phyloP scores from a whole-genome alignment of 2,113 vertebrate genomes.

The Cyanoderma ruficeps region DNA sequence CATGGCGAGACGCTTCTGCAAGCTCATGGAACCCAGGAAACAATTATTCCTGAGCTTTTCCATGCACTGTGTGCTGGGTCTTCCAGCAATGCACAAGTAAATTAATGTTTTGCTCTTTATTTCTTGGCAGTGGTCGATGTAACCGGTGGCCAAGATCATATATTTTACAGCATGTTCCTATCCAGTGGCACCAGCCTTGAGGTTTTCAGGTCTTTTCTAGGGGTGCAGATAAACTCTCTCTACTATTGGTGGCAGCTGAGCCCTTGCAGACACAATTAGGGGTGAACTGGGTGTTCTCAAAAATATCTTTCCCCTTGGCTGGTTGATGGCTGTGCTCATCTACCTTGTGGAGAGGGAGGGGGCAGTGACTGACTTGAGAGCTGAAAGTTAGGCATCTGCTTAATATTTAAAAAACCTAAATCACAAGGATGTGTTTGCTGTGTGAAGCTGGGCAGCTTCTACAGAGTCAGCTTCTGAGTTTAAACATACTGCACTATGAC shows the following conservation, averaged over 20 bases:
- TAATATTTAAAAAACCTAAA: not conserved
- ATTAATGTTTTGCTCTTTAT: not conserved
- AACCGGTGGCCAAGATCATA: not conserved
- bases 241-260: not conserved
- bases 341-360: not conserved
- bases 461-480: not conserved
- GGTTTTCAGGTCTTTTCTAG: not conserved
- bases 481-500: slow-evolving; percentile 55
- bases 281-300: not conserved
- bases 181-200: not conserved
- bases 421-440: not conserved
- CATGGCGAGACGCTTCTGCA: accelerated
- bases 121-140: not conserved
- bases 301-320: not conserved
- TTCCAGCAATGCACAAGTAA: not conserved
- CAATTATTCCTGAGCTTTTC: not conserved
- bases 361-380: not conserved
- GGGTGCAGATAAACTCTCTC: not conserved
- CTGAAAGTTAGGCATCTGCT: accelerated
- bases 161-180: not conserved
- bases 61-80: not conserved
- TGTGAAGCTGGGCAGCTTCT: not conserved
- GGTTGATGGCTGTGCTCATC: not conserved
- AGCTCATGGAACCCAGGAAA: not conserved
- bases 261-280: not conserved